phyloP scores from a whole-genome alignment of 2,797 vertebrate genomes.

The Myripristis jacobus region DNA sequence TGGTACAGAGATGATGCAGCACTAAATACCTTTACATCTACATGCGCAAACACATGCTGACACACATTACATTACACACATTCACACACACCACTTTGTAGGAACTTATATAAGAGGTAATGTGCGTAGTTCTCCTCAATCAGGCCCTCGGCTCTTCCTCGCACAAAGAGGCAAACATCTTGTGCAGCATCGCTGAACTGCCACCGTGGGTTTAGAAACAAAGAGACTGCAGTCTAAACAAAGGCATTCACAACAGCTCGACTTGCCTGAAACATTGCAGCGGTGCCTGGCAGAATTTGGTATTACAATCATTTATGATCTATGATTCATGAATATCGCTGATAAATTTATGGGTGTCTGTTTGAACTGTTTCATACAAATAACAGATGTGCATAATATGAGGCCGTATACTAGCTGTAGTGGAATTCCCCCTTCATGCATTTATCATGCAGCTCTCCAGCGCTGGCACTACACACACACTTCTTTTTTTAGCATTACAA shows the following conservation, averaged over 20 bases:
- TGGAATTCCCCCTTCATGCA: slow-evolving; percentile 27
- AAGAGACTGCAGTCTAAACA: slow-evolving; percentile 43
- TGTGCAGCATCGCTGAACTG: slow-evolving; percentile 5
- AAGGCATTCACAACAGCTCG: slow-evolving; percentile 29
- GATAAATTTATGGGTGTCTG: slow-evolving; percentile 62
- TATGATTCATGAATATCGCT: slow-evolving; percentile 65
- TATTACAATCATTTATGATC: slow-evolving; percentile 58
- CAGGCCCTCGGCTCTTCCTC: slow-evolving; percentile 31
- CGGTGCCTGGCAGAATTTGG: slow-evolving; percentile 38
- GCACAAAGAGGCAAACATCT: slow-evolving; percentile 21
- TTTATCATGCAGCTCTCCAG: slow-evolving; percentile 7
- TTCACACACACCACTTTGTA: not conserved
- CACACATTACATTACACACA: not conserved
- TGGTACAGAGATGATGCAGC: slow-evolving; percentile 34
- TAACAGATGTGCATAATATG: slow-evolving; percentile 55
- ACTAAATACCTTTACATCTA: slow-evolving; percentile 24
- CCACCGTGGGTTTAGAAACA: slow-evolving; percentile 46
- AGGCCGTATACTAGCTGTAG: slow-evolving; percentile 23
- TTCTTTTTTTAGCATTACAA: slow-evolving; percentile 8
- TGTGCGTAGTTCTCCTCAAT: slow-evolving; percentile 14
- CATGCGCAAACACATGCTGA: slow-evolving; percentile 1
- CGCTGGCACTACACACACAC: not conserved
- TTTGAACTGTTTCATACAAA: slow-evolving; percentile 4
- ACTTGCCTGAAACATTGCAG: slow-evolving; percentile 11
- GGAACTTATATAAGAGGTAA: slow-evolving; percentile 18